Percentiles rank a stretch among this genome's conserved stretches.
Conservation (phyloP, 2,113 vertebrate genomes). For the Crotalus viridis region DNA sequence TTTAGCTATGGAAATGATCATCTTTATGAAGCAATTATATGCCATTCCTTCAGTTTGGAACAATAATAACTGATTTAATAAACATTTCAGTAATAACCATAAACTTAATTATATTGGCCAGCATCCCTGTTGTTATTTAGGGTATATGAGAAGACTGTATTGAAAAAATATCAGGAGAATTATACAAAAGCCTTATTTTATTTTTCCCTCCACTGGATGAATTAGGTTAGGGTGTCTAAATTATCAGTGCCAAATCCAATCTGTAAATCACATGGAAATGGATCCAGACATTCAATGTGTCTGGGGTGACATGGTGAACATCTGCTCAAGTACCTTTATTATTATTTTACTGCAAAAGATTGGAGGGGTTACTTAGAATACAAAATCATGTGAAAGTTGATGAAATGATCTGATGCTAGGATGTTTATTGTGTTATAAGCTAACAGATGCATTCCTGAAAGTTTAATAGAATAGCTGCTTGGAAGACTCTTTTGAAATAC, state of each 20-base stretch:
- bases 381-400: background rate
- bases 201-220: background rate
- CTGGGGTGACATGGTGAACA: background rate
- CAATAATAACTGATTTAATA: background rate
- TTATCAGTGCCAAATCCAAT: background rate
- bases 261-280: background rate
- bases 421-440: background rate
- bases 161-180: background rate
- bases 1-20: background rate
- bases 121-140: background rate
- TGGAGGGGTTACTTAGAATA: background rate
- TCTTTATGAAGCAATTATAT: conserved; percentile 13
- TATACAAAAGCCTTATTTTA: background rate
- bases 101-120: background rate
- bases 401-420: background rate
- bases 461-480: background rate
- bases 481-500: background rate
- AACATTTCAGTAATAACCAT: conserved; percentile 6
- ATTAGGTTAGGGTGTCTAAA: background rate
- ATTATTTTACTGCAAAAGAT: background rate
- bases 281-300: background rate
- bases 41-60: background rate
- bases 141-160: background rate
- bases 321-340: background rate
- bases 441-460: background rate